Conservation (phyloP, 2,888 invertebrate genomes). For the Abscondita cerata region DNA sequence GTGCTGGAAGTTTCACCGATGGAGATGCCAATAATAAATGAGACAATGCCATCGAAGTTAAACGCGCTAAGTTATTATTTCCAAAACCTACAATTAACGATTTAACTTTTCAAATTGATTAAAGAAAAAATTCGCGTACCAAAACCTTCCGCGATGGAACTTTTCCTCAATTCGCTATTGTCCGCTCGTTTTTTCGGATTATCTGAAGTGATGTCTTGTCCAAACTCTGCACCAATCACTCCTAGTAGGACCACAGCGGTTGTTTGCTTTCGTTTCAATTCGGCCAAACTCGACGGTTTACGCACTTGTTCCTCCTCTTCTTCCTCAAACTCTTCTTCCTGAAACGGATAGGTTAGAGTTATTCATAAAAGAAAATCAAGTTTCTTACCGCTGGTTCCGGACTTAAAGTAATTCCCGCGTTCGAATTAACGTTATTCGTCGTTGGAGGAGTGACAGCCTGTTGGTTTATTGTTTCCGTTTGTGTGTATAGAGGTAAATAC, state of each 20-base stretch:
- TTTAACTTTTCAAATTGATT: background rate
- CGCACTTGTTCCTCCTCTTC: slow-evolving; percentile 88
- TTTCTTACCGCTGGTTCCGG: slow-evolving; percentile 50
- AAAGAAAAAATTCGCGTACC: slow-evolving; percentile 38
- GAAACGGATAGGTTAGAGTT: background rate
- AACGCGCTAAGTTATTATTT: slow-evolving; percentile 88
- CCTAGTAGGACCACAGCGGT: slow-evolving; percentile 96
- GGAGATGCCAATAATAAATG: slow-evolving; percentile 91
- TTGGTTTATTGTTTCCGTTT: slow-evolving; percentile 78
- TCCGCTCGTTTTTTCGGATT: slow-evolving; percentile 65
- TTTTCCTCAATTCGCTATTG: slow-evolving; percentile 71
- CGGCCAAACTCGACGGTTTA: slow-evolving; percentile 84
- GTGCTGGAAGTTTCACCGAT: slow-evolving; percentile 81
- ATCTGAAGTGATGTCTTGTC: slow-evolving; percentile 84
- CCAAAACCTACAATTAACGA: slow-evolving; percentile 65
- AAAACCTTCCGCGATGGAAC: slow-evolving; percentile 83
- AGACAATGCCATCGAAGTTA: slow-evolving; percentile 93
- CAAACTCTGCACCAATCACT: slow-evolving; percentile 98
- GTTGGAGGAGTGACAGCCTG: slow-evolving; percentile 62
- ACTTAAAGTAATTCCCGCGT: slow-evolving; percentile 37
- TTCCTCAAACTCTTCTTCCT: slow-evolving; percentile 81
- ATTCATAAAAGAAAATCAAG: background rate
- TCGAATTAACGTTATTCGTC: slow-evolving; percentile 58
- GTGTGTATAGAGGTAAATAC: slow-evolving; percentile 88
- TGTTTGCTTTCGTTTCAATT: slow-evolving; percentile 92